Conservation (phyloP, 2,113 vertebrate genomes). For the Epinephelus fuscoguttatus region DNA sequence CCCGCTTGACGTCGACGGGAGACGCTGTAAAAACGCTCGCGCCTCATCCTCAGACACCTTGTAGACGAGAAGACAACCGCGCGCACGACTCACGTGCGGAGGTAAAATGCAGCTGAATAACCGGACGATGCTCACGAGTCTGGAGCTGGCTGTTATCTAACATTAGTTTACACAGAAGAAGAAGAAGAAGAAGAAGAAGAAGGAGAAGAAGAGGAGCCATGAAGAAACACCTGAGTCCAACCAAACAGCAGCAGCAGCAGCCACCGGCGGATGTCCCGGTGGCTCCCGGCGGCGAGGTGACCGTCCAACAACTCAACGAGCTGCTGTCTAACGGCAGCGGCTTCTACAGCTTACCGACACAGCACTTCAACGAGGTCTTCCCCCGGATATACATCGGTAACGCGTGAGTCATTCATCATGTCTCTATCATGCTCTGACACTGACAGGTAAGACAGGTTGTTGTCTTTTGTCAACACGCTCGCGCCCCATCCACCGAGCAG, state of each 20-base stretch:
- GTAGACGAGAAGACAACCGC: constrained; percentile 22
- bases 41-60: constrained; percentile 59
- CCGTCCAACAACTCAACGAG: constrained; percentile 94
- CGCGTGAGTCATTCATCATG: constrained; percentile 87
- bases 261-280: constrained; percentile 76
- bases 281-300: constrained; percentile 86
- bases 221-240: constrained; percentile 86
- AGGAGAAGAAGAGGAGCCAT: constrained; percentile 64
- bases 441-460: constrained; percentile 57
- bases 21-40: constrained; percentile 8
- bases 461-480: not conserved
- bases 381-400: constrained; percentile 95
- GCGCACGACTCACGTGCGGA: constrained; percentile 57
- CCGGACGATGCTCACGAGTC: constrained; percentile 29
- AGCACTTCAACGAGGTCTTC: constrained; percentile 96
- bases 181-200: not conserved
- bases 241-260: constrained; percentile 69
- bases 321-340: constrained; percentile 92
- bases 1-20: not conserved
- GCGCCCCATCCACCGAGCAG: not conserved
- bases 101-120: constrained; percentile 71
- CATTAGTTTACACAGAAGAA: constrained; percentile 33
- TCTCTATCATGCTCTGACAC: not conserved
- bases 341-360: constrained; percentile 94
- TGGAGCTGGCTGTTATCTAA: constrained; percentile 35